phyloP scores from a whole-genome alignment of 2,113 vertebrate species.

The Mystacornis crossleyi region DNA sequence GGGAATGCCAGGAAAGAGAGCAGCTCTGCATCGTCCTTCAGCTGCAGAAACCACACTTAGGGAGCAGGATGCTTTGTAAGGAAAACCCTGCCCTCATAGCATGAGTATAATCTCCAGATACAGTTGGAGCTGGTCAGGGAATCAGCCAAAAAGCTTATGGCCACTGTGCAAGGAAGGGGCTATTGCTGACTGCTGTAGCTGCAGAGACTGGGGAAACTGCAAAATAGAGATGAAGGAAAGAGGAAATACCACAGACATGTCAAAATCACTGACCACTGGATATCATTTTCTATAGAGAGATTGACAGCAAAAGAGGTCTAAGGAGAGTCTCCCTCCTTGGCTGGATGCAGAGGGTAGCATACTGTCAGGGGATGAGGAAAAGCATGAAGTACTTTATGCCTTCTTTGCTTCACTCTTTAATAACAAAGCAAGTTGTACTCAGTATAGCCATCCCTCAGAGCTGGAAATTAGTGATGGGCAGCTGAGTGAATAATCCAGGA shows the following conservation, averaged over 20 bases:
- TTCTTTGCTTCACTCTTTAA: not conserved
- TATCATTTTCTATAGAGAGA: not conserved
- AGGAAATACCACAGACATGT: rapidly evolving
- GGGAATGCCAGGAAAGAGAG: not conserved
- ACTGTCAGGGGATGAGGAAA: not conserved
- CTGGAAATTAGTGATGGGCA: not conserved
- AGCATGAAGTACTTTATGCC: no score
- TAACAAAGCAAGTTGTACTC: not conserved
- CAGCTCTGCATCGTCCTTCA: not conserved
- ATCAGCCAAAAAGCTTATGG: not conserved
- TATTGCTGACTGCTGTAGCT: not conserved
- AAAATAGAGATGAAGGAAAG: not conserved
- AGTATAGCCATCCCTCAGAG: no score
- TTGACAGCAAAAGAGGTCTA: not conserved
- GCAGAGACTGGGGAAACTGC: not conserved
- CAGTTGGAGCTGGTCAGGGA: not conserved
- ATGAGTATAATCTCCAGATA: not conserved
- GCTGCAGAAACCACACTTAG: not conserved
- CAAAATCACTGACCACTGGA: not conserved
- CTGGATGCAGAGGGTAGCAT: not conserved
- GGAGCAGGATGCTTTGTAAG: not conserved
- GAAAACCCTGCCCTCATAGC: not conserved
- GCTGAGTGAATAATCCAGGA: not conserved
- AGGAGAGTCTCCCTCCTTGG: not conserved
- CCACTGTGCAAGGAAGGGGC: not conserved